Percentiles rank a stretch among this genome's conserved stretches.
These are phyloP conservation scores for Lagenorhynchus albirostris DNA, from an alignment of 2,113 vertebrate species.

Conservation along the genomic window DNA sequence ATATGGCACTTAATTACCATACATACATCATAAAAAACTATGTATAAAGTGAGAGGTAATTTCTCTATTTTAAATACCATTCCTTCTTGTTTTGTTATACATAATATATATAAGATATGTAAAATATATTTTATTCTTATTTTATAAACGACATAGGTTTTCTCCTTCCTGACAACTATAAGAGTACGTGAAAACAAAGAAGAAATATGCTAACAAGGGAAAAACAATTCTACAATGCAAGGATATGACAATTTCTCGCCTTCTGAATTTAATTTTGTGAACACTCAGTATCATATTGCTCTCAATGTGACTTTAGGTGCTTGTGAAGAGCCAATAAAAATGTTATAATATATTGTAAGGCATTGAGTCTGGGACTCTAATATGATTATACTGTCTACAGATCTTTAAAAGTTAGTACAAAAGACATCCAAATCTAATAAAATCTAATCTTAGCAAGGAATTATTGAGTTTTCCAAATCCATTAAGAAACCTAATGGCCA, in stretches of 20 bases:
- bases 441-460: slow-evolving; percentile 76
- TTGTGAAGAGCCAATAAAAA: slow-evolving; percentile 60
- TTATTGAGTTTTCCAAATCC: slow-evolving; percentile 77
- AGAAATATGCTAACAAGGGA: not conserved
- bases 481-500: slow-evolving; percentile 79
- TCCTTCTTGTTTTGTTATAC: not conserved
- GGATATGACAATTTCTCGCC: not conserved
- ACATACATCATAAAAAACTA: not conserved
- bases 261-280: slow-evolving; percentile 52
- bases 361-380: slow-evolving; percentile 65
- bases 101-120: not conserved
- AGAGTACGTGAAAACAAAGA: not conserved
- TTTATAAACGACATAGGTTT: not conserved
- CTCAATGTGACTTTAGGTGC: slow-evolving; percentile 62
- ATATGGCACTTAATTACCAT: slow-evolving; percentile 26
- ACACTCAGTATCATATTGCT: slow-evolving; percentile 26
- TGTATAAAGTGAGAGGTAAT: not conserved
- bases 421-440: slow-evolving; percentile 78
- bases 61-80: not conserved
- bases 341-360: slow-evolving; percentile 64
- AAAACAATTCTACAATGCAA: not conserved
- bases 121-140: not conserved
- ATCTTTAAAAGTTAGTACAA: slow-evolving; percentile 78
- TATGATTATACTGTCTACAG: slow-evolving; percentile 77
- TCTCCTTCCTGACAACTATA: not conserved